phyloP scores from a whole-genome alignment of 2,888 invertebrate genomes.

The Phasia obesa region DNA sequence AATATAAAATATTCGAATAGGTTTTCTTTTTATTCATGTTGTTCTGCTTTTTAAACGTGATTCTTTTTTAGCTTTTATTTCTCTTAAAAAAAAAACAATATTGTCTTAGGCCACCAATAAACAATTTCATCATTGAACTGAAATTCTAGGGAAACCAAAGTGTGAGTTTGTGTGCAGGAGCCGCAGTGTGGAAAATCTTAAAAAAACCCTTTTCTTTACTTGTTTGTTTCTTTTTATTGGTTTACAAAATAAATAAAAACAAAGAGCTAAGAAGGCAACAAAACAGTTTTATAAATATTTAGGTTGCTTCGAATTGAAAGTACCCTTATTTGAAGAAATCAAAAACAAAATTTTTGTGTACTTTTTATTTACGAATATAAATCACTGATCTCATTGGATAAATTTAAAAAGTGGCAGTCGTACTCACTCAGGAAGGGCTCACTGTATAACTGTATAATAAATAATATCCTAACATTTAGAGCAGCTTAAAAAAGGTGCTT shows the following conservation, averaged over 20 bases:
- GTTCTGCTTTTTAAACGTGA: constrained; percentile 1
- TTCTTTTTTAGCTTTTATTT: constrained; percentile 21
- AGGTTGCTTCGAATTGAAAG: constrained; percentile 1
- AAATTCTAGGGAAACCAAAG: constrained; percentile 4
- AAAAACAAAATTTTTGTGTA: no score
- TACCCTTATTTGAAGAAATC: neutral
- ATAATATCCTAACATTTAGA: no score
- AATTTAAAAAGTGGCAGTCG: no score
- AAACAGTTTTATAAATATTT: neutral
- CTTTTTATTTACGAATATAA: no score
- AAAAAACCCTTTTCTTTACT: constrained; percentile 18
- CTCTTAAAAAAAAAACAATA: constrained; percentile 50
- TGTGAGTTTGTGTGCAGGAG: constrained; percentile 1
- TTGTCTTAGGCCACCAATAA: constrained; percentile 64
- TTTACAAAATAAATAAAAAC: constrained; percentile 46
- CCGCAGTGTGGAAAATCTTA: neutral
- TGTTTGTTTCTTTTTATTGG: constrained; percentile 17
- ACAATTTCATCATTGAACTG: constrained; percentile 55
- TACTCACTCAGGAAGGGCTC: no score
- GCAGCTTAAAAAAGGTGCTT: no score
- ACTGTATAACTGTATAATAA: no score
- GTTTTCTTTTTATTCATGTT: constrained; percentile 11
- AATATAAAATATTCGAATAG: constrained; percentile 3
- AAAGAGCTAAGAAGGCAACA: neutral
- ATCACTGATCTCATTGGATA: no score